Conservation (phyloP, 92 coral and sea anemone species). For the Ricordea florida region DNA sequence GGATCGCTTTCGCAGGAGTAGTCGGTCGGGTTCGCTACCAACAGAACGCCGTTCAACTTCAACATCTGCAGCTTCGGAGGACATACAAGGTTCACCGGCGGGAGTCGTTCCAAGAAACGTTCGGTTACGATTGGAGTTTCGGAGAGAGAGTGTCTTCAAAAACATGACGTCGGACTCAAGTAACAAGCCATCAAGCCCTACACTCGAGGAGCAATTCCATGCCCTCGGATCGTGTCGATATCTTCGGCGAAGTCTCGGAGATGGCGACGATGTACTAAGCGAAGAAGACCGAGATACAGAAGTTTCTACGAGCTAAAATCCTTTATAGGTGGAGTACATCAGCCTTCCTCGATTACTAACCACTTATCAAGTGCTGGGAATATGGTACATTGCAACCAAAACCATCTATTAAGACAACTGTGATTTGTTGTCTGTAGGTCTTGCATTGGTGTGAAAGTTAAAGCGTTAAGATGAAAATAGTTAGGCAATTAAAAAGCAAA, state of each 20-base stretch:
- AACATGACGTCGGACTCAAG: neutral
- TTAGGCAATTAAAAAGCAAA: no score
- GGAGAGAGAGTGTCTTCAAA: constrained; percentile 31
- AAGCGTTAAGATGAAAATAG: no score
- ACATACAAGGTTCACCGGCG: neutral
- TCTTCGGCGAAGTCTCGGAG: constrained; percentile 22
- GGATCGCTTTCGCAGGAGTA: neutral
- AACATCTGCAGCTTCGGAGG: neutral
- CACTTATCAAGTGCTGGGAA: no score
- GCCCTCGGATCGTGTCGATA: constrained; percentile 72
- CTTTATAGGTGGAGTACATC: no score
- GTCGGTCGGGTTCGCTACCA: neutral
- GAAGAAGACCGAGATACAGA: neutral
- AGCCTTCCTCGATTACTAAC: no score
- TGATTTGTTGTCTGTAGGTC: no score
- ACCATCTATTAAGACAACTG: no score
- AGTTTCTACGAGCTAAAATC: no score
- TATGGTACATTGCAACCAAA: no score
- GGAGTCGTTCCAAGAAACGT: constrained; percentile 49
- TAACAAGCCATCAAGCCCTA: neutral
- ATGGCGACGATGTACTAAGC: neutral
- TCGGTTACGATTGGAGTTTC: constrained; percentile 16
- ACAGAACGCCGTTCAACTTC: neutral
- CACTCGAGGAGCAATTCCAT: constrained; percentile 72
- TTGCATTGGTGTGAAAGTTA: no score